Evolutionary conservation across 64 coral and sea anemone species (phyloP).

Genomic region (Montipora sp.): DNA sequence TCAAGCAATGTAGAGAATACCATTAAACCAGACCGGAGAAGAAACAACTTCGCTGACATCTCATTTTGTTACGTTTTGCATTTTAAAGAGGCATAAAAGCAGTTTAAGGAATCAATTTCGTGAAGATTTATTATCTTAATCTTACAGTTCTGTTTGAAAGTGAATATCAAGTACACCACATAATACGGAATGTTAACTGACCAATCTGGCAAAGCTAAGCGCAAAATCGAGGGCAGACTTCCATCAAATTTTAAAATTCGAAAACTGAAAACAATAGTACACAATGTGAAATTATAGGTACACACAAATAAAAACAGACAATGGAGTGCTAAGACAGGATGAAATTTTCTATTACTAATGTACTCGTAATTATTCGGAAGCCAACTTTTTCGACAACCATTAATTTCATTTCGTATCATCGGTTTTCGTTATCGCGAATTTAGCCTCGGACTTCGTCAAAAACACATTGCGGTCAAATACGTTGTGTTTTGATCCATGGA

Average conservation of each 20-base stretch:
- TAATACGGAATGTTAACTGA: no score
- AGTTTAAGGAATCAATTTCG: background rate
- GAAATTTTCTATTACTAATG: background rate
- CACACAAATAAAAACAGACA: no score
- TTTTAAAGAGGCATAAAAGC: background rate
- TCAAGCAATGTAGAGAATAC: background rate
- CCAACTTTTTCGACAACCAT: background rate
- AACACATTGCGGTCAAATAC: background rate
- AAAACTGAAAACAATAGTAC: no score
- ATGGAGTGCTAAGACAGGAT: no score
- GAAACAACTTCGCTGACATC: background rate
- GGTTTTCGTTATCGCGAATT: background rate
- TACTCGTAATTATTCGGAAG: background rate
- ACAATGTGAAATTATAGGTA: no score
- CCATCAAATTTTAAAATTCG: no score
- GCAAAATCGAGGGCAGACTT: no score
- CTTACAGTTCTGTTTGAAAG: no score
- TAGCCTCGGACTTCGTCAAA: background rate
- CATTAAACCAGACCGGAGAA: background rate
- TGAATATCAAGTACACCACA: no score
- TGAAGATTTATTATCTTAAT: background rate
- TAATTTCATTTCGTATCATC: background rate
- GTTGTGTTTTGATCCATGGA: background rate
- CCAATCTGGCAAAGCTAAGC: no score
- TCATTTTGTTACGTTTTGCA: background rate